Conservation (phyloP, 1,140 invertebrate genomes). For the Bombus superbus region DNA sequence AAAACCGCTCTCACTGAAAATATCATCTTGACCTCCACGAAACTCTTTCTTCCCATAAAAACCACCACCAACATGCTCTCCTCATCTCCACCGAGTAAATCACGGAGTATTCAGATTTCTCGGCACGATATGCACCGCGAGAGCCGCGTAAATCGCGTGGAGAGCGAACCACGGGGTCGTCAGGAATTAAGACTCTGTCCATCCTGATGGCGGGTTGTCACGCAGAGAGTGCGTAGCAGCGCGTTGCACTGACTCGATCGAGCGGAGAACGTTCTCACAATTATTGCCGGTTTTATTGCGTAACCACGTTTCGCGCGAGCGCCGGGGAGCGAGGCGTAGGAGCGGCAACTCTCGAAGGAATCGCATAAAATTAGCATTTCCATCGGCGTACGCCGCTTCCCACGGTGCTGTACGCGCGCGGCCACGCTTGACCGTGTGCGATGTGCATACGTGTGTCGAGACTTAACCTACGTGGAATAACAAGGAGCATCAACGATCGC, state of each 20-base stretch:
- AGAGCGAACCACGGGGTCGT: background rate
- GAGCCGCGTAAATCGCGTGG: conserved; percentile 12
- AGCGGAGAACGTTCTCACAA: conserved; percentile 58
- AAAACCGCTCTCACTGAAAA: background rate
- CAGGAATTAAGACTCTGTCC: conserved; percentile 37
- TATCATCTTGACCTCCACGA: background rate
- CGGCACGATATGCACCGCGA: background rate
- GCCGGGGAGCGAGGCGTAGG: background rate
- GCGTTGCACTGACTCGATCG: conserved; percentile 17
- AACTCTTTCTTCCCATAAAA: background rate
- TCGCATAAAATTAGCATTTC: conserved; percentile 74
- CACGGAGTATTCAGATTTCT: background rate
- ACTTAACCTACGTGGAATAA: conserved; percentile 63
- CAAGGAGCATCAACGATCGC: conserved; percentile 60
- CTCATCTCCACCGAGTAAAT: background rate
- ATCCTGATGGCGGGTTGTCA: conserved; percentile 40
- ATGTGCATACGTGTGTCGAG: conserved; percentile 31
- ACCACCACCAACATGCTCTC: background rate
- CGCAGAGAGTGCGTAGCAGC: conserved; percentile 36
- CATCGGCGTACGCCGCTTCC: conserved; percentile 57
- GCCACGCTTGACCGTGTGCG: background rate
- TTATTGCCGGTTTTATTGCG: conserved; percentile 65
- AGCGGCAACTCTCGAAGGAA: conserved; percentile 38
- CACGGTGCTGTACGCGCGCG: conserved; percentile 49
- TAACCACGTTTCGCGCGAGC: conserved; percentile 48